Evolutionary conservation across 2,888 invertebrate genomes (phyloP).

Genomic region (Leptopilina myrica): DNA sequence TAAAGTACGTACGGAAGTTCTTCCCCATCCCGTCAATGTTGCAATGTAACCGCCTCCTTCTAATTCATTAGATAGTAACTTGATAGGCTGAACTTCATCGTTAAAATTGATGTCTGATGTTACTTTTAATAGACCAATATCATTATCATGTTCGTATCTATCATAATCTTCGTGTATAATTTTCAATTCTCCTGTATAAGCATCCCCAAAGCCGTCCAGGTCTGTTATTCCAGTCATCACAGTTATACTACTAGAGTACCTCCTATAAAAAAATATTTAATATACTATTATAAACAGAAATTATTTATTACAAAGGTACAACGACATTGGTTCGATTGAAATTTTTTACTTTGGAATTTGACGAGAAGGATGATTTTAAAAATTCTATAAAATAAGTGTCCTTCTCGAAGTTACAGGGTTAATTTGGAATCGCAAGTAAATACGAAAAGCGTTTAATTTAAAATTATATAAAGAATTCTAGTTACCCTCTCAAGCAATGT

Average conservation of each 20-base stretch:
- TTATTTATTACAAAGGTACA: no score
- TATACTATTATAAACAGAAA: no score
- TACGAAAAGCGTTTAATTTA: no score
- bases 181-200: background rate
- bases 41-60: constrained; percentile 35
- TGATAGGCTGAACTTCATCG: constrained; percentile 60
- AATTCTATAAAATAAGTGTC: no score
- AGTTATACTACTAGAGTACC: background rate
- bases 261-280: no score
- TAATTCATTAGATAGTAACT: constrained; percentile 49
- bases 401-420: no score
- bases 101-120: constrained; percentile 56
- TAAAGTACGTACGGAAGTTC: constrained; percentile 53
- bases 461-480: no score
- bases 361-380: no score
- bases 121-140: constrained; percentile 65
- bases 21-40: constrained; percentile 67
- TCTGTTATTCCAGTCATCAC: constrained; percentile 19
- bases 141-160: constrained; percentile 50
- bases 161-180: constrained; percentile 54
- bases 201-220: background rate
- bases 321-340: no score
- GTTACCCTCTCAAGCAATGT: constrained; percentile 77
- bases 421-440: no score
- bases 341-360: no score